Evolutionary conservation across 2,888 invertebrate genomes (phyloP).

Genomic region (Sinotaia quadrata): DNA sequence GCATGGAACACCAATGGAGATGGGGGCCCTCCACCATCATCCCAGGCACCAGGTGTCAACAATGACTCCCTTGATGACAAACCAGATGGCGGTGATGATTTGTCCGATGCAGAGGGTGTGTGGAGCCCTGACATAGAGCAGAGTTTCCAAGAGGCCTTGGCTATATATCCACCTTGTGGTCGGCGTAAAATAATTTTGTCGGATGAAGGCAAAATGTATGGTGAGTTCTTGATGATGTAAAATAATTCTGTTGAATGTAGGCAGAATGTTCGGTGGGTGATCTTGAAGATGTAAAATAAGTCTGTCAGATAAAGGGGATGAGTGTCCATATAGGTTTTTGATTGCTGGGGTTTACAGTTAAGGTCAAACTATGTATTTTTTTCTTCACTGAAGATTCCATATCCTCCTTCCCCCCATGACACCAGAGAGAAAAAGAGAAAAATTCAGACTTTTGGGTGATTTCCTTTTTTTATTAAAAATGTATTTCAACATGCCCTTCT

Average conservation of each 20-base stretch:
- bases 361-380: too few species aligned
- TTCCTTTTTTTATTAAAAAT: too few species aligned
- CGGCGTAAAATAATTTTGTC: constrained; percentile 99
- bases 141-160: constrained; percentile 99
- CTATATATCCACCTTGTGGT: constrained; percentile 99
- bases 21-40: constrained; percentile 27
- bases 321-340: too few species aligned
- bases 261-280: constrained; percentile 99
- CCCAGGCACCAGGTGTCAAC: constrained; percentile 35
- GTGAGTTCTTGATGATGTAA: constrained; percentile 98
- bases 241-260: constrained; percentile 99
- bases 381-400: too few species aligned
- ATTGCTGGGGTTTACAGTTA: too few species aligned
- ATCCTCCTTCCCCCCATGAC: too few species aligned
- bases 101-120: constrained; percentile 97
- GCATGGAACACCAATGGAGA: constrained; percentile 60
- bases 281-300: constrained; percentile 98
- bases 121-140: constrained; percentile 99
- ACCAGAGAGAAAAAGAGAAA: too few species aligned
- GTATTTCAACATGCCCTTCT: too few species aligned
- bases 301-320: constrained; percentile 82
- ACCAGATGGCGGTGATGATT: constrained; percentile 89
- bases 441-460: too few species aligned
- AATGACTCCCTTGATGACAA: constrained; percentile 38
- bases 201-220: constrained; percentile 99